Base-by-base conservation (phyloP, 2,113 vertebrate species). In the Podilymbus podiceps region DNA sequence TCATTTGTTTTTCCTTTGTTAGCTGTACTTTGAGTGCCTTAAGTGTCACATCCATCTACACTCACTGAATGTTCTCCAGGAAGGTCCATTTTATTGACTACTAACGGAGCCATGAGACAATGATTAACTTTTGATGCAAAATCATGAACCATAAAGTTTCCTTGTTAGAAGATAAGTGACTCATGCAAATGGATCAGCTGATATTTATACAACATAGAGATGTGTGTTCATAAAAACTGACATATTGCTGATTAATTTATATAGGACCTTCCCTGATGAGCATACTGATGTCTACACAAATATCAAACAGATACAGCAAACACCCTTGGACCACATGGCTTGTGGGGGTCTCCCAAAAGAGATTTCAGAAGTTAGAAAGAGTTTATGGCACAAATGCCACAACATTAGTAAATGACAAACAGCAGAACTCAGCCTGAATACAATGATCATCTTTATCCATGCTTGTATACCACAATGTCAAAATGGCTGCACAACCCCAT, bases 111-210 rank as follows among this genome's bases (percentile, higher is more conserved):
- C 74, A 59, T 50, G 81, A 97, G 88, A 93, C 68, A 85, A 63
- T 53, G 66, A 95, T 97, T 97, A 97, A 93, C 91, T 97, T 97
- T 33, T 75, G 85, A 91, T 92, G 63, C 78, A 93, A 94, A 95
- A 94, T 92, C 91, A 95, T 68, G 93, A 96, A 85, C 73, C 75
- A 96, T 69, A 83, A 96, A 83, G 86, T 95, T 97, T 97, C 87
- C 88, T 87, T 89, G 73, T 95, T 87, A 95, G 91, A 74, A 87
- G 55, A 42, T 22, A 90, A 88, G 68, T 83, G 79, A 93, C 44
- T 93, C 60, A 60, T 56, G 62, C 52, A 87, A 96, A 85, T 79
- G 49, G 42, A 79, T 93, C 66, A 80, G 42, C 18, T 89, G 62
- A 80, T 74, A 79, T 60, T 91, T 85, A 74, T 78, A 55, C 10